Percentiles rank a stretch among this genome's conserved stretches.
Evolutionary conservation across 2,888 invertebrate genomes (phyloP).

Genomic region (Hydroisotoma schaefferi): DNA sequence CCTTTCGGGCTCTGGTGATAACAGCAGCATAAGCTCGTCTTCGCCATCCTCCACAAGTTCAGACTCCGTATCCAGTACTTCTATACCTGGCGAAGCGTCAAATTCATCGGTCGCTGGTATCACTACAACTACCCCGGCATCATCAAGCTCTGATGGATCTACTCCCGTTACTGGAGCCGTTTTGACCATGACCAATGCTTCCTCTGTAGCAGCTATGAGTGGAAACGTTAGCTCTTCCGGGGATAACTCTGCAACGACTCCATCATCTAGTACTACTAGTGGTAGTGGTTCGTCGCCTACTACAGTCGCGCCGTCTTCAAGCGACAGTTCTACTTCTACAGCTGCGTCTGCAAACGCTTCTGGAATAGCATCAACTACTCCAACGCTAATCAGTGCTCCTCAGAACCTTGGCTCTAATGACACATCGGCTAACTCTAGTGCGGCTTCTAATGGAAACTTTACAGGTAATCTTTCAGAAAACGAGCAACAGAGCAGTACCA

Average conservation of each 20-base stretch:
- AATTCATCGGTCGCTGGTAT: neutral
- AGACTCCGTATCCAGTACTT: neutral
- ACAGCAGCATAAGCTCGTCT: neutral
- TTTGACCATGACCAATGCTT: neutral
- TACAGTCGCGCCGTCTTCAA: neutral
- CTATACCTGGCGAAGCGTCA: neutral
- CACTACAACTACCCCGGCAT: neutral
- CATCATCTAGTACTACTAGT: conserved; percentile 1
- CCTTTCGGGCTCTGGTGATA: neutral
- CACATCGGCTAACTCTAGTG: neutral
- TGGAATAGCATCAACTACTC: neutral
- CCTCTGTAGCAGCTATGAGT: neutral
- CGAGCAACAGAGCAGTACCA: neutral
- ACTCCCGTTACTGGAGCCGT: neutral
- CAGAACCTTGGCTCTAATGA: neutral
- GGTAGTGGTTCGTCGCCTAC: no score
- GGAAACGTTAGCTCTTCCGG: neutral
- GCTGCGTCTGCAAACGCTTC: neutral
- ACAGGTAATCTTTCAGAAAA: neutral
- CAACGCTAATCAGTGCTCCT: neutral
- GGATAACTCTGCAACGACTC: neutral
- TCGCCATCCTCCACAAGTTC: neutral
- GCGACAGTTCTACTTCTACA: neutral
- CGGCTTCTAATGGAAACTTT: neutral
- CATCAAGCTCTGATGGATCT: neutral